Conservation (phyloP, 2,888 invertebrate genomes). For the Coecobrya sp. region DNA sequence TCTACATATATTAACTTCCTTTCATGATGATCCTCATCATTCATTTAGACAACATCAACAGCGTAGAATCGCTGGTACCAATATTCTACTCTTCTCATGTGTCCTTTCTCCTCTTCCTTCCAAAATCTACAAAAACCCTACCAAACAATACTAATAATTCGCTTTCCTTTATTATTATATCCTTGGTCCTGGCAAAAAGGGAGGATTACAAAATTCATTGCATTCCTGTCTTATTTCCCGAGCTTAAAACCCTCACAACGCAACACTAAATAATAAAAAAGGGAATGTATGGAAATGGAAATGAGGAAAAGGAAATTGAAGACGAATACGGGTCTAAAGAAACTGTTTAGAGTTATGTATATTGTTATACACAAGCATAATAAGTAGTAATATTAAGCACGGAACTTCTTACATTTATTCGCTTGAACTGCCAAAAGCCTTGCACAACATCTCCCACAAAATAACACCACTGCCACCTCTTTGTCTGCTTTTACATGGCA, state of each 20-base stretch:
- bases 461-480: not conserved
- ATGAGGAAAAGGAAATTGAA: slow-evolving; percentile 32
- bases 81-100: not conserved
- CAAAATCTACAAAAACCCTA: not conserved
- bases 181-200: not conserved
- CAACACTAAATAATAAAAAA: slow-evolving; percentile 18
- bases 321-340: not conserved
- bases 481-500: slow-evolving; percentile 5
- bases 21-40: not conserved
- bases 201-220: slow-evolving; percentile 41
- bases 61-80: not conserved
- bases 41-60: not conserved
- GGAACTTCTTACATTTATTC: not conserved
- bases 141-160: not conserved
- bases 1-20: not conserved
- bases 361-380: not conserved
- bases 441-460: slow-evolving; percentile 48
- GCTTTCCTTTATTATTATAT: not conserved
- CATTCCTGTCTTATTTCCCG: slow-evolving; percentile 27
- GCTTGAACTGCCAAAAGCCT: slow-evolving; percentile 21
- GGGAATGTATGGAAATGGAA: not conserved
- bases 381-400: not conserved
- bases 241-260: not conserved
- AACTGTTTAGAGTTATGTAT: not conserved
- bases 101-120: slow-evolving; percentile 1